A percentile compares a stretch with the other conserved stretches of the same genome.
phyloP scores from a whole-genome alignment of 2,888 invertebrate species.

The Agrotis exclamationis region DNA sequence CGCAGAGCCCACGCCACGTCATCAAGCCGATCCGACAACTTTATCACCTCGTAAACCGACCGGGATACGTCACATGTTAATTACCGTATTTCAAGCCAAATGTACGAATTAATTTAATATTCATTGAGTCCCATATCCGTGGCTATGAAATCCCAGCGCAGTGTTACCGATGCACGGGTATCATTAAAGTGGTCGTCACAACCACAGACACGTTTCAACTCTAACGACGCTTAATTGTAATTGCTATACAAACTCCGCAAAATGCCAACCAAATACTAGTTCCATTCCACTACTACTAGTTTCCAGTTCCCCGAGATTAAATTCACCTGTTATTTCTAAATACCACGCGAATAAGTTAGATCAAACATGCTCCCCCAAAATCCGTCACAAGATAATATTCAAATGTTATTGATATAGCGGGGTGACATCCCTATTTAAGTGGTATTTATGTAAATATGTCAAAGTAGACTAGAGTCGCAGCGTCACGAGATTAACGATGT shows the following conservation, averaged over 20 bases:
- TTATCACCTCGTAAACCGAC: constrained; percentile 81
- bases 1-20: constrained; percentile 57
- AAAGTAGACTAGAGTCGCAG: constrained; percentile 71
- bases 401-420: constrained; percentile 58
- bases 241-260: constrained; percentile 46
- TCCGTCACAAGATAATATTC: constrained; percentile 60
- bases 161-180: constrained; percentile 69
- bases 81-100: constrained; percentile 81
- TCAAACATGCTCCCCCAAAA: constrained; percentile 57
- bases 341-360: constrained; percentile 13
- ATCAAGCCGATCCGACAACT: constrained; percentile 74
- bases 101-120: constrained; percentile 82
- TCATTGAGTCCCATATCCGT: constrained; percentile 76
- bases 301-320: constrained; percentile 23
- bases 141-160: constrained; percentile 74
- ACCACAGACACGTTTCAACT: constrained; percentile 55
- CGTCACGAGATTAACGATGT: constrained; percentile 79
- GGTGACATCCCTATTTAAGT: constrained; percentile 72
- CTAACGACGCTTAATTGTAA: constrained; percentile 58
- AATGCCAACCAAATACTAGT: constrained; percentile 40
- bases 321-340: constrained; percentile 43
- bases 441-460: constrained; percentile 79
- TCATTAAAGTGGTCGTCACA: constrained; percentile 67
- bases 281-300: constrained; percentile 16
- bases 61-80: constrained; percentile 76